Evolutionary conservation across 2,797 vertebrate genomes (phyloP), one percentile per base, ranked within the genome.

Genomic region (Hephaestus fuliginosus): DNA sequence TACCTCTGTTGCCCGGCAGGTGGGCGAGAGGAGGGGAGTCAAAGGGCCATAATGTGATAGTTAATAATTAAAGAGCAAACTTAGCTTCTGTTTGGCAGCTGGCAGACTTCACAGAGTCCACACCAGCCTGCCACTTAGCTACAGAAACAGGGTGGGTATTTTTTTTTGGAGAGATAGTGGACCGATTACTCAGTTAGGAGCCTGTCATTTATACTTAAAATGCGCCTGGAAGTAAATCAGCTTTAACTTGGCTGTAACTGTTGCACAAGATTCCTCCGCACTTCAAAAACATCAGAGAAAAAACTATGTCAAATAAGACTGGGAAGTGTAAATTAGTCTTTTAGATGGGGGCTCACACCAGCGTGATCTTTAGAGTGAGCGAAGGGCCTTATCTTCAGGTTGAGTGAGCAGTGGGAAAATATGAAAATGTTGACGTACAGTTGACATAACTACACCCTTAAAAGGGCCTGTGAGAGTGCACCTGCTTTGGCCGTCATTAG

Each of bases 61-160:
- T 91, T 93, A 94, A 94, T 93, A 83, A 94, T 93, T 93, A 88
- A 84, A 91, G 56, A 65, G 78, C 69, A 82, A 76, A 89, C 65
- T 61, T 67, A 33, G 84, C 91, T 89, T 81, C 91, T 91, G 80
- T 86, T 83, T 13, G 28, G 60, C 87, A 87, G 86, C 77, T 89
- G 90, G 82, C 14, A 25, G 55, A 71, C 41, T 85, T 88, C 83
- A 82, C 87, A 87, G 66, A 67, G 49, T 51, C 52, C 15, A 62
- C 49, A 70, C 7, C 55, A 75, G 64, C 44, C 75, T 46, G 43
- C 52, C 53, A 73, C 63, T 71, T 53, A 73, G 51, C 11, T 46
- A 11, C 0, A 65, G 52, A 76, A 76, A 55, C 18, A 41, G 15
- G 9, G n/a, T 61, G 6, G 6, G 33, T 52, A 36, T 56, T 30